Percentiles rank a stretch among this genome's conserved stretches.
Conservation (phyloP, 2,888 invertebrate genomes). For the Platynereis dumerilii region DNA sequence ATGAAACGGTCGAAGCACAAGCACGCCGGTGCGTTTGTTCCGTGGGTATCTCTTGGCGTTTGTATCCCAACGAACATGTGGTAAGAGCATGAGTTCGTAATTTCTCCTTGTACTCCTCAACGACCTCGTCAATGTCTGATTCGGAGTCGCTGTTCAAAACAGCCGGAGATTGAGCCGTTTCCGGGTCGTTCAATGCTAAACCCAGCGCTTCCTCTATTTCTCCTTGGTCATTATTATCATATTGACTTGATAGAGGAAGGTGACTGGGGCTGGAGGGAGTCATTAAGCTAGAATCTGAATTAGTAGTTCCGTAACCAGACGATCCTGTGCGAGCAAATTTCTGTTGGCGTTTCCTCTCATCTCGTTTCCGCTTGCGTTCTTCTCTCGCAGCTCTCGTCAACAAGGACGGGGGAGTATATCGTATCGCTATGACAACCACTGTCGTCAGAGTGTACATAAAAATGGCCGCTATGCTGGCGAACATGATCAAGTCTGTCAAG, state of each 20-base stretch:
- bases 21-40: conserved; percentile 9
- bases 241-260: too few species aligned
- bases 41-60: conserved; percentile 6
- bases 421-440: too few species aligned
- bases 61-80: conserved; percentile 6
- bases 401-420: too few species aligned
- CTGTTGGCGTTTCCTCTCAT: too few species aligned
- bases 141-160: conserved; percentile 9
- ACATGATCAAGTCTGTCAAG: not conserved
- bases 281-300: not conserved
- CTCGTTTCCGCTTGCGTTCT: too few species aligned
- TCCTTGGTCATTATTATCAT: too few species aligned
- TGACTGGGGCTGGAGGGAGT: not conserved
- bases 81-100: conserved; percentile 15
- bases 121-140: conserved; percentile 22
- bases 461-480: not conserved
- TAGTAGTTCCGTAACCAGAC: not conserved
- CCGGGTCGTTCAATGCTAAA: too few species aligned
- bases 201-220: too few species aligned
- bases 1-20: not conserved
- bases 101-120: conserved; percentile 23
- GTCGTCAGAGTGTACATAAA: too few species aligned
- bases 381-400: too few species aligned
- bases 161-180: too few species aligned
- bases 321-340: too few species aligned